Evolutionary conservation across 2,797 vertebrate genomes (phyloP).

Genomic region (Myiothlypis coronata): DNA sequence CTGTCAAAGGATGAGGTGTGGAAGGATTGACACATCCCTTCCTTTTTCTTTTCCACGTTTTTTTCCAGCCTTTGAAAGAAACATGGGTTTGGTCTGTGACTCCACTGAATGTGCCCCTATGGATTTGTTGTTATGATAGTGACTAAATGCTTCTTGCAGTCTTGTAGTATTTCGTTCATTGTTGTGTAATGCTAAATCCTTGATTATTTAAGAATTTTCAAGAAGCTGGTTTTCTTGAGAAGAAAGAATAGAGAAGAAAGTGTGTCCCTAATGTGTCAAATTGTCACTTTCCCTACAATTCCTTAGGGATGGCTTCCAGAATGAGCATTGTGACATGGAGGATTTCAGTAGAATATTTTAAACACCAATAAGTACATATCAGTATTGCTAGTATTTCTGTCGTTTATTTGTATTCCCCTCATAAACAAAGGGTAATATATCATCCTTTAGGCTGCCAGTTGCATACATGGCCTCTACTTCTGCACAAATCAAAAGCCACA

Average conservation of each 20-base stretch:
- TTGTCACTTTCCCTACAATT: neutral
- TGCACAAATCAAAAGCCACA: neutral
- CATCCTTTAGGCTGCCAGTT: neutral
- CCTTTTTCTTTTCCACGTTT: neutral
- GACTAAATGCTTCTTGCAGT: neutral
- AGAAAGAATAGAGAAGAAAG: neutral
- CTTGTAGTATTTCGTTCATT: neutral
- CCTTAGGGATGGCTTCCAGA: neutral
- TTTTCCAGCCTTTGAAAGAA: neutral
- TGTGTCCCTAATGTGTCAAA: neutral
- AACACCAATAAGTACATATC: neutral
- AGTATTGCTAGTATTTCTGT: neutral
- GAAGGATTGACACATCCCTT: constrained; percentile 1
- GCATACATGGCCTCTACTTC: neutral
- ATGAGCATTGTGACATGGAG: neutral
- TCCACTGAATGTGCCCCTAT: neutral
- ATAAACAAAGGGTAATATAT: neutral
- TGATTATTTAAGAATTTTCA: neutral
- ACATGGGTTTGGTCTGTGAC: neutral
- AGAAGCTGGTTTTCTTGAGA: neutral
- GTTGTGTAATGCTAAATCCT: neutral
- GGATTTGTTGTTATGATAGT: neutral
- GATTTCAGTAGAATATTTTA: neutral
- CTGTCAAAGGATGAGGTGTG: neutral
- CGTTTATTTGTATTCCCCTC: neutral